Evolutionary conservation across 1,140 invertebrate genomes (phyloP).

Genomic region (Popillia japonica): DNA sequence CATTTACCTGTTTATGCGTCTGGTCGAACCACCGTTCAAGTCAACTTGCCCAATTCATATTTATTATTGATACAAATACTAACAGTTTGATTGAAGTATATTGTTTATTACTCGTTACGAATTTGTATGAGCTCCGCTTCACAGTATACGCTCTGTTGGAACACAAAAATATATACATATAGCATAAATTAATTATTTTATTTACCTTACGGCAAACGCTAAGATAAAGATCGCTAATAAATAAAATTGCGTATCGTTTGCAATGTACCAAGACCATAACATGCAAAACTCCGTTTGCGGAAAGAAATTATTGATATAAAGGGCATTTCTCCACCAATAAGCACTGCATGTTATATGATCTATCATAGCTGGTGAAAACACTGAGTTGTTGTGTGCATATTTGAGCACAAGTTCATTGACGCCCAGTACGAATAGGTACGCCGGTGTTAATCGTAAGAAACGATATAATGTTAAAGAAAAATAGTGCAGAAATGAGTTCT

Average conservation of each 20-base stretch:
- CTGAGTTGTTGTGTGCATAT: constrained; percentile 71
- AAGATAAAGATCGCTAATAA: constrained; percentile 76
- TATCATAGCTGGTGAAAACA: constrained; percentile 77
- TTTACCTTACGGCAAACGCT: constrained; percentile 77
- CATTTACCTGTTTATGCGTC: no score
- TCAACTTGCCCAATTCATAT: no score
- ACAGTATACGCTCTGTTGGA: no score
- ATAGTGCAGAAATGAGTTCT: constrained; percentile 61
- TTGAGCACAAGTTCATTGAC: constrained; percentile 76
- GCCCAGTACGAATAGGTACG: constrained; percentile 81
- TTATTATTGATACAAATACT: no score
- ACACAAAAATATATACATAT: no score
- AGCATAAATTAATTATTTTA: background rate
- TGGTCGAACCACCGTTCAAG: no score
- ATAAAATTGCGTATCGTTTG: constrained; percentile 91
- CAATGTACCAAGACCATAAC: constrained; percentile 92
- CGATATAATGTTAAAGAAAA: constrained; percentile 70
- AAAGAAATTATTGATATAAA: constrained; percentile 84
- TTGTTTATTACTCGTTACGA: no score
- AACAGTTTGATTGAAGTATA: no score
- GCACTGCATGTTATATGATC: constrained; percentile 78
- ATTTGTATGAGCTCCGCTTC: no score
- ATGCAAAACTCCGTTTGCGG: constrained; percentile 84
- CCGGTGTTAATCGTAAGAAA: constrained; percentile 79
- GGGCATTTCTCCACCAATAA: constrained; percentile 84